Evolutionary conservation across 2,888 invertebrate species (phyloP), one percentile per base, ranked within the genome.

Genomic region (Lucinisca nassula): DNA sequence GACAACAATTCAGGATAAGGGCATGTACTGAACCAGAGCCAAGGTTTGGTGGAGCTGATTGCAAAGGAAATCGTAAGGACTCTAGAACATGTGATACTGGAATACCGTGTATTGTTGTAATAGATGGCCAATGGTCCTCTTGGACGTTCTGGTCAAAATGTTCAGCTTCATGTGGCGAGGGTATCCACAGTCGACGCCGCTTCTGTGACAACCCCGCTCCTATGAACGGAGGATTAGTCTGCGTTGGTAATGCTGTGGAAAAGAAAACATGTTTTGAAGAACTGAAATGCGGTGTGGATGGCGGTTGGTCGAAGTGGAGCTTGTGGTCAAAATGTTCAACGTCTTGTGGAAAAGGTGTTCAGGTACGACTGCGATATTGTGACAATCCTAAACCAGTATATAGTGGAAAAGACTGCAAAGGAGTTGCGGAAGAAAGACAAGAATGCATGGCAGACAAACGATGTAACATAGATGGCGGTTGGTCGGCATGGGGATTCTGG

Each of bases 1-100:
- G 87, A 37, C 55, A 37, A 45, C 58, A 77, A 27, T 67, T 30
- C 1, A 61, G 89, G 27, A 58, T 72, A 8, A 51, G 90, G 37
- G 61, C 81, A 12, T 91, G 90, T 45, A 79, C 81, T 0, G 81
- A 85, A 51, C 90, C 90, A 32, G 32, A 76, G 12, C 90, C 90
- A 1, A 30, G 61, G 21, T 27, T 82, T 49, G 90, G 88, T 0
- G 91, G 90, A 21, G 30, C 21, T 8, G 0, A 30, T 14, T 90
- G 90, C 51, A 6, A 4, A 2, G 91, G 84, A 17, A 37, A 40
- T 55, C 70, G 40, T 6, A 24, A 74, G 14, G 85, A 90, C 17
- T 24, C 51, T 3, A 40, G 35, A 12, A 10, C 58, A 0, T 90
- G 90, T 84, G 73, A 79, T 14, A 78, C 87, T 3, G 84, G 84